Conservation (phyloP, 2,888 invertebrate genomes). For the Macrosiphum euphorbiae region DNA sequence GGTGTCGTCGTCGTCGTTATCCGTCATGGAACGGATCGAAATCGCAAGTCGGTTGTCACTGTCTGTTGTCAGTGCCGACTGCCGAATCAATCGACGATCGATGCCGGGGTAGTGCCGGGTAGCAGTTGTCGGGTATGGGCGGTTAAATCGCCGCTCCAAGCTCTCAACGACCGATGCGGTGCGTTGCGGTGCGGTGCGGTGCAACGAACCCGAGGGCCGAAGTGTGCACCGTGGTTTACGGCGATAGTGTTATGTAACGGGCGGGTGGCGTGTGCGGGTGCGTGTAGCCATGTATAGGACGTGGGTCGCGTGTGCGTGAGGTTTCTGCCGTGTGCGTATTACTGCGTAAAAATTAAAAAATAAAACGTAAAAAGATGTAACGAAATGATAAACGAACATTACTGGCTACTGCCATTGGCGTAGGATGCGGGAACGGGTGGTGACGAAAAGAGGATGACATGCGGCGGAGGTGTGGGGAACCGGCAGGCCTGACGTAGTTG, state of each 20-base stretch:
- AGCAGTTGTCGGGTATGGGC: conserved; percentile 33
- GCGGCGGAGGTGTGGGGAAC: conserved; percentile 10
- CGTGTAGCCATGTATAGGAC: not conserved
- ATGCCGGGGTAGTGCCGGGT: not conserved
- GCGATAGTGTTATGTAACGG: not conserved
- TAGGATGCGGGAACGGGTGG: conserved; percentile 23
- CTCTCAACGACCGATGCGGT: not conserved
- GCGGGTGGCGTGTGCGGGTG: not conserved
- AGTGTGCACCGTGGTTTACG: not conserved
- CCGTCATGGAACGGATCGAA: conserved; percentile 34
- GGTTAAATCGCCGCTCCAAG: conserved; percentile 46
- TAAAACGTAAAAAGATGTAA: not conserved
- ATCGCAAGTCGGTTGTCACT: not conserved
- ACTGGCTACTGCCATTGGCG: conserved; percentile 43
- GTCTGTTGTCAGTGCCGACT: too few species aligned
- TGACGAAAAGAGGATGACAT: not conserved
- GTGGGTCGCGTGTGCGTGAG: not conserved
- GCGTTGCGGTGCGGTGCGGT: not conserved
- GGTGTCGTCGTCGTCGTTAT: not conserved
- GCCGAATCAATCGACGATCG: not conserved
- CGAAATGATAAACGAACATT: not conserved
- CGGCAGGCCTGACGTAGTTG: conserved; percentile 25
- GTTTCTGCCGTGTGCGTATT: conserved; percentile 7
- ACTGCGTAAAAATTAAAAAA: not conserved
- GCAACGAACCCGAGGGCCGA: not conserved